Percentiles rank a stretch among this genome's conserved stretches.
phyloP scores from a whole-genome alignment of 64 coral and sea anemone genomes.

The Montipora capricornis region DNA sequence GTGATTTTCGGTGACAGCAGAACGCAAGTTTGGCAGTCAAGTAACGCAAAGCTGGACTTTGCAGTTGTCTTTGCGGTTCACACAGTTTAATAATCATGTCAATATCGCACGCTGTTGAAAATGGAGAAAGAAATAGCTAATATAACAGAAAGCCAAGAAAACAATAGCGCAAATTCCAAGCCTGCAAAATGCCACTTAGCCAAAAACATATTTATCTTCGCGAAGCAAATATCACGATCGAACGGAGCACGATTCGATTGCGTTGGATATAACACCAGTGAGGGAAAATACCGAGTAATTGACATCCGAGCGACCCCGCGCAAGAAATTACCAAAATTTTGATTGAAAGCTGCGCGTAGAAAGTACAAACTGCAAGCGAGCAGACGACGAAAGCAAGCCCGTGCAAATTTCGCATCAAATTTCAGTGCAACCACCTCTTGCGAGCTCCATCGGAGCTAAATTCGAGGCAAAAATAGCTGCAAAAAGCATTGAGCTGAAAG shows the following conservation, averaged over 20 bases:
- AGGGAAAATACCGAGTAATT: background rate
- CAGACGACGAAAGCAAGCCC: background rate
- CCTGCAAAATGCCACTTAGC: conserved; percentile 12
- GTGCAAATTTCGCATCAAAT: conserved; percentile 18
- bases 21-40: background rate
- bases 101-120: conserved; percentile 16
- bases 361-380: background rate
- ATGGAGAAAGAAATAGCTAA: background rate
- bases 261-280: background rate
- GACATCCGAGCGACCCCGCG: background rate
- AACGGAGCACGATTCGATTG: too few species aligned
- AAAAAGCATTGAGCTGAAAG: background rate
- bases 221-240: conserved; percentile 13
- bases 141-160: background rate
- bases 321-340: background rate
- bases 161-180: conserved; percentile 43
- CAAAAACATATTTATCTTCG: conserved; percentile 1
- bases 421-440: conserved; percentile 26
- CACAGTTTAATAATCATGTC: background rate
- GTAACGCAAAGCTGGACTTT: background rate
- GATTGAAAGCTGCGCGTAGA: background rate
- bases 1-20: too few species aligned
- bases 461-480: background rate
- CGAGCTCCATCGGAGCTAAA: background rate
- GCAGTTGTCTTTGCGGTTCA: background rate